phyloP scores from a whole-genome alignment of 1,140 invertebrate genomes.

The Pachypeltis micranthus region DNA sequence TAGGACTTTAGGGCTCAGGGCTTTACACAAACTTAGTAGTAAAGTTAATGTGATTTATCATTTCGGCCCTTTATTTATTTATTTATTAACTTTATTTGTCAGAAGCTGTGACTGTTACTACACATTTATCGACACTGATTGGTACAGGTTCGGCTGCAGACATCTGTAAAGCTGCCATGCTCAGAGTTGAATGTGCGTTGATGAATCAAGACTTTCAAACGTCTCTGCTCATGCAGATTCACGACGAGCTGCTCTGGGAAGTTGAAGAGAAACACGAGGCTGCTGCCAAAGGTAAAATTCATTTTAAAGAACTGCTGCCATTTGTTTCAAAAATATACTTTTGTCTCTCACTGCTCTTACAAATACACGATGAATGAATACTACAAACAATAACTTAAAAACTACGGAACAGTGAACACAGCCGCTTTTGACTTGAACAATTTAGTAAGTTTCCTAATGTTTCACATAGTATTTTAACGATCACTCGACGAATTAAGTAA shows the following conservation, averaged over 20 bases:
- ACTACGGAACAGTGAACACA: background rate
- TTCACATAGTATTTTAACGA: too few species aligned
- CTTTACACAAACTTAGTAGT: too few species aligned
- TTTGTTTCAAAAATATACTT: too few species aligned
- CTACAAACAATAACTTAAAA: background rate
- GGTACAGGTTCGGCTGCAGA: constrained; percentile 45
- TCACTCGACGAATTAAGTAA: too few species aligned
- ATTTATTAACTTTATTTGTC: too few species aligned
- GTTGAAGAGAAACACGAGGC: constrained; percentile 27
- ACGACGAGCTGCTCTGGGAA: constrained; percentile 48
- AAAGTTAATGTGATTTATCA: too few species aligned
- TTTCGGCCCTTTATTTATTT: too few species aligned
- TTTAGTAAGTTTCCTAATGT: too few species aligned
- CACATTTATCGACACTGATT: background rate
- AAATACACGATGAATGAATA: background rate
- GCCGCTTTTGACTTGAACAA: constrained; percentile 3
- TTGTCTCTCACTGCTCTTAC: too few species aligned
- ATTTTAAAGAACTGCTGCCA: background rate
- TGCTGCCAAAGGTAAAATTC: background rate
- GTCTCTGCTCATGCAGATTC: constrained; percentile 42
- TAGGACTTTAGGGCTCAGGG: too few species aligned
- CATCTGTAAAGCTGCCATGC: constrained; percentile 46
- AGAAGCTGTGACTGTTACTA: too few species aligned
- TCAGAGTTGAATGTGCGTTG: constrained; percentile 33
- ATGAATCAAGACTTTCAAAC: constrained; percentile 21